These are phyloP conservation scores for Triops cancriformis DNA, from an alignment of 1,140 invertebrate genomes.

Conservation along the genomic window DNA sequence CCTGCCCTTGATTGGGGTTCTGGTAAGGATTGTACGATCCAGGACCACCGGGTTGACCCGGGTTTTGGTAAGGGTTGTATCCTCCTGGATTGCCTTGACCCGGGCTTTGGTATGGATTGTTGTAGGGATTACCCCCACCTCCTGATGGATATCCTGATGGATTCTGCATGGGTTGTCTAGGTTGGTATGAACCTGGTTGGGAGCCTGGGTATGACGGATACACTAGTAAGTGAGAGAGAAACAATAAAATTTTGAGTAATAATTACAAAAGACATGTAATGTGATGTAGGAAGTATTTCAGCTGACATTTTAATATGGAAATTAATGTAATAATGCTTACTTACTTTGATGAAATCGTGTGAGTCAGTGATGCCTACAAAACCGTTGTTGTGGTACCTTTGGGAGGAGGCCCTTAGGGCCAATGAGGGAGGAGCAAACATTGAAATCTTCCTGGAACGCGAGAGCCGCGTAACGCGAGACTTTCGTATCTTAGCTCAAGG, in stretches of 20 bases:
- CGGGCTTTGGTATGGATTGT: not conserved
- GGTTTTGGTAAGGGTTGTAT: not conserved
- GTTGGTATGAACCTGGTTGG: not conserved
- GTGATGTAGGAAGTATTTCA: too few species aligned
- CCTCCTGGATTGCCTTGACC: not conserved
- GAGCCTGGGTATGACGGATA: not conserved
- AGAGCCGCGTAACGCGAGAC: too few species aligned
- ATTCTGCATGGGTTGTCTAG: not conserved
- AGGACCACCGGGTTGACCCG: not conserved
- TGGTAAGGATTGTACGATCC: conserved; percentile 13
- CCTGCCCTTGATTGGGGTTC: not conserved
- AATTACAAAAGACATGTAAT: too few species aligned
- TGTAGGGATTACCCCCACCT: too few species aligned
- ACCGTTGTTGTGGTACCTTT: not conserved
- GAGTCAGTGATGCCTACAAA: not conserved
- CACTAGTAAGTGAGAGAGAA: not conserved
- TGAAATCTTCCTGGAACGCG: too few species aligned
- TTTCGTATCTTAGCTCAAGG: too few species aligned
- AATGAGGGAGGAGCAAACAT: too few species aligned
- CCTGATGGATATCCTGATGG: not conserved
- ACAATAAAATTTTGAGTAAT: too few species aligned
- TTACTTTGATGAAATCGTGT: not conserved
- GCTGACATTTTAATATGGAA: too few species aligned
- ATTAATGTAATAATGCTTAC: not conserved
- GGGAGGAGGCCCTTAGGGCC: not conserved